These are phyloP conservation scores for Sylvia atricapilla DNA, from an alignment of 2,113 vertebrate species.

Conservation along the genomic window DNA sequence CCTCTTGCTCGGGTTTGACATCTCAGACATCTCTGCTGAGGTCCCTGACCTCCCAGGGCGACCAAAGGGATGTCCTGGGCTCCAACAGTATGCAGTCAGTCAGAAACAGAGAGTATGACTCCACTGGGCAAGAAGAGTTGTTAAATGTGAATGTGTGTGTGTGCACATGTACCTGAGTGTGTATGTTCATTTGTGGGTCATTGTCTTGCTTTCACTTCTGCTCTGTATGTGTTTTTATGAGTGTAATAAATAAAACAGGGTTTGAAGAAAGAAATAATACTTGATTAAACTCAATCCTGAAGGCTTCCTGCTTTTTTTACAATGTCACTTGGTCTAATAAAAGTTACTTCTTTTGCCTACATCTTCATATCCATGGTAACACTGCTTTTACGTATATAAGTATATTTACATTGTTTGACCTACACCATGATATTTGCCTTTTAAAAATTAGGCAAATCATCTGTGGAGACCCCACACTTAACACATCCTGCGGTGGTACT, in stretches of 20 bases:
- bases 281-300: not conserved
- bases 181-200: not conserved
- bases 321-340: not conserved
- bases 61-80: no score
- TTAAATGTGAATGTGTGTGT: not conserved
- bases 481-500: not conserved
- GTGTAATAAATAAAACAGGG: not conserved
- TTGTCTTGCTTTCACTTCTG: not conserved
- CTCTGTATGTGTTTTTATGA: not conserved
- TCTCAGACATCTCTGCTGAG: no score
- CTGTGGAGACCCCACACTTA: not conserved
- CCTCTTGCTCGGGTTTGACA: no score
- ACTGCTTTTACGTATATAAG: not conserved
- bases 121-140: not conserved
- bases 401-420: not conserved
- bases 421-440: not conserved
- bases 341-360: not conserved
- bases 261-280: not conserved
- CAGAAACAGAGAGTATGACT: not conserved
- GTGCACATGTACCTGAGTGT: not conserved
- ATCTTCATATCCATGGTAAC: not conserved
- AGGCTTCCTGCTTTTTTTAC: not conserved
- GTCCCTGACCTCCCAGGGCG: no score
- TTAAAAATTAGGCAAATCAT: not conserved
- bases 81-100: accelerated